phyloP scores from a whole-genome alignment of 1,140 invertebrate species.

The Stegodyphus dumicola region DNA sequence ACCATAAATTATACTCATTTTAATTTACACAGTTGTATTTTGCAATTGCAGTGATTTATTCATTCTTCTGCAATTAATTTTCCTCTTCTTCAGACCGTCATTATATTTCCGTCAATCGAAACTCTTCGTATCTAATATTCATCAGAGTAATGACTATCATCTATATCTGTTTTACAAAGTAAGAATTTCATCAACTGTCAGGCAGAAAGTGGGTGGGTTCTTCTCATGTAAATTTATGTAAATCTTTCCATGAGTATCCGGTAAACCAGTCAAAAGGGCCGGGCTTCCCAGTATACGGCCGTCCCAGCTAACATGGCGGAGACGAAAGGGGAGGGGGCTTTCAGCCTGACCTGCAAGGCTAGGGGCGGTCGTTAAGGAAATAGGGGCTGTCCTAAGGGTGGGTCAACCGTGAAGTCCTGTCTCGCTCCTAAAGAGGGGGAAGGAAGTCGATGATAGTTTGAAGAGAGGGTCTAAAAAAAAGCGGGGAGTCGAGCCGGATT shows the following conservation, averaged over 20 bases:
- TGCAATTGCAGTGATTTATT: too few species aligned
- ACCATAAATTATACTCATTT: neutral
- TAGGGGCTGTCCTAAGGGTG: neutral
- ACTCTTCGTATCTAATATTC: neutral
- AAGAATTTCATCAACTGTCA: conserved; percentile 55
- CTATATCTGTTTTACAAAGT: conserved; percentile 8
- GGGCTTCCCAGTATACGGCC: neutral
- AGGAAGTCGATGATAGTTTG: conserved; percentile 52
- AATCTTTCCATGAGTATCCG: conserved; percentile 27
- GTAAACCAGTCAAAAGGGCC: conserved; percentile 20
- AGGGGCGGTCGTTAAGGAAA: conserved; percentile 2
- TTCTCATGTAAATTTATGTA: conserved; percentile 59
- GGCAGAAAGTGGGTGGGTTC: conserved; percentile 26
- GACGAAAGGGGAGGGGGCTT: neutral
- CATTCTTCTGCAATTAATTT: neutral
- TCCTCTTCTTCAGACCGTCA: neutral
- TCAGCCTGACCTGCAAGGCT: neutral
- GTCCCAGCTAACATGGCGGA: conserved; percentile 4
- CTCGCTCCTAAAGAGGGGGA: conserved; percentile 12
- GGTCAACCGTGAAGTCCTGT: neutral
- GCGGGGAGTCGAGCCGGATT: conserved; percentile 37
- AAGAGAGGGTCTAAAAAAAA: conserved; percentile 43
- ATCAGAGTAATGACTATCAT: neutral
- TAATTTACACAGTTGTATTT: neutral
- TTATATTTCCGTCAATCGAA: neutral